Conservation (phyloP, 2,797 vertebrate species). For the Sylvia borin region DNA sequence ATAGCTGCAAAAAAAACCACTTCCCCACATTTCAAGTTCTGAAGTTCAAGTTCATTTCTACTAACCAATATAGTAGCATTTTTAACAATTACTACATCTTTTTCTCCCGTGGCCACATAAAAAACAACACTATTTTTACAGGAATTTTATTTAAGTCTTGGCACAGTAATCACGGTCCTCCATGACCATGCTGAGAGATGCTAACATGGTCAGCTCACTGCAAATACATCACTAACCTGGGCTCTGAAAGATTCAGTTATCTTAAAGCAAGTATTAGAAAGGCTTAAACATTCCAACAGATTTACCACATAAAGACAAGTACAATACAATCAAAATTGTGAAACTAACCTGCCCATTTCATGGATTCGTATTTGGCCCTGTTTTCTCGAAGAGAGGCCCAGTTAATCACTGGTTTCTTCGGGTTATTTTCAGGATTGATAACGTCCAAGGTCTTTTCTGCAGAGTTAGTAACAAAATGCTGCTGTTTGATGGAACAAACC, state of each 20-base stretch:
- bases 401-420: constrained; percentile 75
- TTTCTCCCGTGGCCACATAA: neutral
- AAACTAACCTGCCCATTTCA: constrained; percentile 92
- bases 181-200: neutral
- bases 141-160: neutral
- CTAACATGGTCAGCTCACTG: neutral
- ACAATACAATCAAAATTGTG: neutral
- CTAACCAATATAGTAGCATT: neutral
- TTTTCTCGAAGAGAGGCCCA: constrained; percentile 88
- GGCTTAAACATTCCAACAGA: neutral
- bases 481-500: neutral
- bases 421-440: constrained; percentile 5
- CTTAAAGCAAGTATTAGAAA: neutral
- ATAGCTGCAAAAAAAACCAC: neutral
- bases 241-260: neutral
- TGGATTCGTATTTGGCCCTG: constrained; percentile 82
- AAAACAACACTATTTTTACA: neutral
- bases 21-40: neutral
- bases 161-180: neutral
- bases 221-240: neutral
- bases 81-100: neutral
- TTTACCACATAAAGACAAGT: neutral
- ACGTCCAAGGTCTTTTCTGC: neutral
- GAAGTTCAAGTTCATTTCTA: neutral
- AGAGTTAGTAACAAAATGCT: neutral